A percentile compares a stretch with the other conserved stretches of the same genome.
phyloP scores from a whole-genome alignment of 2,888 invertebrate species.

The Drosophila affinis region DNA sequence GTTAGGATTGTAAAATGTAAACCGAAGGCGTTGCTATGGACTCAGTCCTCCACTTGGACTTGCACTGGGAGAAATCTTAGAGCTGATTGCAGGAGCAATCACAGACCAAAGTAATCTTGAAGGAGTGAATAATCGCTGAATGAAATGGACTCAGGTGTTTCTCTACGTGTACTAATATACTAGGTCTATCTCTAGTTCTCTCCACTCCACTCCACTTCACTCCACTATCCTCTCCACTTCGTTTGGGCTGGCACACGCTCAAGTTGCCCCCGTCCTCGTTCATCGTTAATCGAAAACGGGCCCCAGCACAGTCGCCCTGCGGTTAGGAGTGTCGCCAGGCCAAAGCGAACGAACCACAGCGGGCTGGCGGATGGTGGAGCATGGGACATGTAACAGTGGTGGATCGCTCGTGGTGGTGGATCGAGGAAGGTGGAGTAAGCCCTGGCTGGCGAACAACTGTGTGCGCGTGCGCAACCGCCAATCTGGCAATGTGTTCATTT shows the following conservation, averaged over 20 bases:
- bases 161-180: constrained; percentile 5
- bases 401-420: background rate
- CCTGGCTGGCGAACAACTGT: constrained; percentile 61
- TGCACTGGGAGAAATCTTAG: constrained; percentile 7
- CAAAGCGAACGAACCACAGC: constrained; percentile 23
- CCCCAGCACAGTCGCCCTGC: constrained; percentile 75
- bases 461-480: constrained; percentile 68
- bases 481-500: constrained; percentile 72
- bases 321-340: constrained; percentile 79
- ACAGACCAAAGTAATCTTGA: background rate
- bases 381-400: background rate
- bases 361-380: constrained; percentile 1
- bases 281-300: constrained; percentile 71
- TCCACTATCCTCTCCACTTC: constrained; percentile 27
- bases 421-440: constrained; percentile 31
- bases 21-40: constrained; percentile 74
- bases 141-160: background rate
- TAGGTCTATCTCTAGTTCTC: constrained; percentile 37
- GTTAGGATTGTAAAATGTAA: constrained; percentile 79
- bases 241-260: constrained; percentile 71
- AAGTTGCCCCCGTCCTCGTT: constrained; percentile 49
- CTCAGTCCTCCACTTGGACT: constrained; percentile 7
- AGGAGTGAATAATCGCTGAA: no score
- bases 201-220: constrained; percentile 29
- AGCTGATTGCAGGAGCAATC: no score